phyloP scores from a whole-genome alignment of 2,113 vertebrate species.

The Mustelus asterias region DNA sequence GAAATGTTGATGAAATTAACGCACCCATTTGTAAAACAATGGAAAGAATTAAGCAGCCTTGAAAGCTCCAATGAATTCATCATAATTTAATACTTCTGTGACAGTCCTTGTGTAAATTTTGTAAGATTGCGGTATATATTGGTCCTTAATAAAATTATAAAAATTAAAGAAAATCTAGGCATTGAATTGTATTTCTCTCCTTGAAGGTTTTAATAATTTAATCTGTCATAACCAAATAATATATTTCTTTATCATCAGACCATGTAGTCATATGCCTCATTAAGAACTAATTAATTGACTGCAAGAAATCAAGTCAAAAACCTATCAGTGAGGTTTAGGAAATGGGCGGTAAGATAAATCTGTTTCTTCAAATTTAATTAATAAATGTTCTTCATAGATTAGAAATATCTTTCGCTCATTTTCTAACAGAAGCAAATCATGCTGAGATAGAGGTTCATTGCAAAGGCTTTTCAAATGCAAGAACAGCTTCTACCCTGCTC shows the following conservation, averaged over 20 bases:
- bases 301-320: background rate
- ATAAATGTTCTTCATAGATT: background rate
- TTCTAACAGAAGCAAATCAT: background rate
- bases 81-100: background rate
- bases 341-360: background rate
- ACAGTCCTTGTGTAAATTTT: background rate
- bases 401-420: background rate
- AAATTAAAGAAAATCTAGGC: background rate
- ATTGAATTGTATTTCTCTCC: background rate
- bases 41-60: background rate
- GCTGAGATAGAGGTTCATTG: background rate
- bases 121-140: background rate
- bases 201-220: background rate
- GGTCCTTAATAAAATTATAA: background rate
- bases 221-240: background rate
- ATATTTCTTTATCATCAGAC: background rate
- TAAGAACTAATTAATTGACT: background rate
- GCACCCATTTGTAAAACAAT: background rate
- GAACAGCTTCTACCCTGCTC: too few relatives aligned
- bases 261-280: background rate
- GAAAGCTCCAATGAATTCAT: background rate
- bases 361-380: background rate
- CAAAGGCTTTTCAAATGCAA: background rate
- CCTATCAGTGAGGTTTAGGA: background rate
- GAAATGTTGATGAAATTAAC: background rate